Conservation (phyloP, 2,113 vertebrate species). For the Chauna torquata region DNA sequence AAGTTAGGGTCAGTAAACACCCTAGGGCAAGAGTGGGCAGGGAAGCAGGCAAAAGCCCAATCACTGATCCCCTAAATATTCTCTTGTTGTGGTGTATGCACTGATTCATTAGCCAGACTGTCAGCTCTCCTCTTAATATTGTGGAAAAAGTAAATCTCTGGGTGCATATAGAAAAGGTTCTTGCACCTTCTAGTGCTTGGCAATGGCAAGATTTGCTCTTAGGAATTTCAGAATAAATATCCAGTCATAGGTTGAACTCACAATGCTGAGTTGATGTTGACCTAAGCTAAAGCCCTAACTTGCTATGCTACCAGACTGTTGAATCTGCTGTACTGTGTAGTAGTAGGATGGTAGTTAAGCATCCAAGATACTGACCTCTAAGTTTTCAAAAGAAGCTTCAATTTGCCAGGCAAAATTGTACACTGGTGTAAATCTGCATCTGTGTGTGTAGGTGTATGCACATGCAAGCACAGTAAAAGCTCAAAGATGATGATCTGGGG, state of each 20-base stretch:
- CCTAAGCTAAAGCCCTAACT: background rate
- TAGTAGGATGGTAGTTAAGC: background rate
- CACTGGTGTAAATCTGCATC: background rate
- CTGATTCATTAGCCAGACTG: background rate
- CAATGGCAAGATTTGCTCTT: background rate
- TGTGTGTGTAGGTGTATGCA: background rate
- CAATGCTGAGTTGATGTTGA: background rate
- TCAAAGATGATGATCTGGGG: background rate
- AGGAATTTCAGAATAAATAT: background rate
- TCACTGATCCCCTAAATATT: background rate
- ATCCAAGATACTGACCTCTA: background rate
- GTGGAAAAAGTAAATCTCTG: background rate
- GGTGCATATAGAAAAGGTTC: background rate
- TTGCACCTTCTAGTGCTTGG: background rate
- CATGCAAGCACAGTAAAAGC: background rate
- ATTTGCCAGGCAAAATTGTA: background rate
- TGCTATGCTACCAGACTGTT: background rate
- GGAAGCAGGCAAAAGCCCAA: background rate
- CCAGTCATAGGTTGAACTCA: background rate
- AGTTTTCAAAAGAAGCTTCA: background rate
- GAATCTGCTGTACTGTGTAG: background rate
- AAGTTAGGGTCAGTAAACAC: background rate
- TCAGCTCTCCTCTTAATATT: background rate
- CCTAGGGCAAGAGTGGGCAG: background rate
- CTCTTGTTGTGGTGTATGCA: background rate